Conservation (phyloP, 1,140 invertebrate species). For the Procambarus clarkii region DNA sequence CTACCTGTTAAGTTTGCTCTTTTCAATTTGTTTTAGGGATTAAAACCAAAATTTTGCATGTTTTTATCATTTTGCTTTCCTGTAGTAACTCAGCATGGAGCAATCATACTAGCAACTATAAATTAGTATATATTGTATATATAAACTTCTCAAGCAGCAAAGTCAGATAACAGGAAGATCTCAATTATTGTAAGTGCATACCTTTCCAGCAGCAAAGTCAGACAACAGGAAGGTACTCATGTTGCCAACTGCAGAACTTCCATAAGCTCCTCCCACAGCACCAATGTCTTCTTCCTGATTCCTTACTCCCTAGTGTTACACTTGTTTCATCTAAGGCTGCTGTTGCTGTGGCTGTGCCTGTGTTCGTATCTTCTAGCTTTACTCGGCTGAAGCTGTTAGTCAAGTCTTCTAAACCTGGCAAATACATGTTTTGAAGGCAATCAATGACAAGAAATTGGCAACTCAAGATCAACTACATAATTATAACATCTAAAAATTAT, state of each 20-base stretch:
- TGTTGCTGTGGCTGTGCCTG: background rate
- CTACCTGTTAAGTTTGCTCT: no score
- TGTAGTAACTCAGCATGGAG: no score
- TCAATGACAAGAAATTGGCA: background rate
- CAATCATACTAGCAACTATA: no score
- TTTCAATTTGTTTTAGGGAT: no score
- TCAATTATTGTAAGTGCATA: background rate
- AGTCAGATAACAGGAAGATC: no score
- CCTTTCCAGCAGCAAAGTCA: slow-evolving; percentile 30
- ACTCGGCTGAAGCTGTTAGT: background rate
- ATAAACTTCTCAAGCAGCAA: no score
- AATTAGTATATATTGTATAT: no score
- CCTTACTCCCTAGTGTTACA: background rate
- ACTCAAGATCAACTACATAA: no score
- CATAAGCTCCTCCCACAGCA: slow-evolving; percentile 7
- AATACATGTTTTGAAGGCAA: background rate
- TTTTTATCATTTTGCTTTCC: no score
- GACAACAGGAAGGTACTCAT: slow-evolving; percentile 31
- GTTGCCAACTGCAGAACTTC: background rate
- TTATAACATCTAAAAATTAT: no score
- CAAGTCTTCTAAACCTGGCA: background rate
- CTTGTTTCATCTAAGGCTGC: background rate
- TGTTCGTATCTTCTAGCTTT: background rate
- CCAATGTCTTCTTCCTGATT: background rate
- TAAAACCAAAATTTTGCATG: no score